These are phyloP conservation scores for Drosophila kepulauana DNA, from an alignment of 1,140 invertebrate species.

Conservation along the genomic window DNA sequence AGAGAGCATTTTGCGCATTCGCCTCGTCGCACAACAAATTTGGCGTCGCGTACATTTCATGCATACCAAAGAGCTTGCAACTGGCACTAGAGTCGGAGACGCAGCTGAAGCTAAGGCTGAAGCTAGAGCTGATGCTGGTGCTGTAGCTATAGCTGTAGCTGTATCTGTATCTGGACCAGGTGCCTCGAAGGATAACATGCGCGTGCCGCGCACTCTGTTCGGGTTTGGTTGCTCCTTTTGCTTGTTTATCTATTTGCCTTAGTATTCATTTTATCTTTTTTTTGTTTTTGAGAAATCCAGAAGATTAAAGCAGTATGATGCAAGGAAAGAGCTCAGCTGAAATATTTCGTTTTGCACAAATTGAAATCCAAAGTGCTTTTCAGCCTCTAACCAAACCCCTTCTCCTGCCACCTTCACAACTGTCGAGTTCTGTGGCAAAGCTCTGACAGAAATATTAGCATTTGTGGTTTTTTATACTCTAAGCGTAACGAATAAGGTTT, in stretches of 20 bases:
- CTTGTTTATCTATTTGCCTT: constrained; percentile 81
- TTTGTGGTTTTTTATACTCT: constrained; percentile 63
- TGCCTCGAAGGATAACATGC: constrained; percentile 77
- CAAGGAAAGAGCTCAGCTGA: constrained; percentile 71
- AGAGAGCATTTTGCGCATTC: constrained; percentile 74
- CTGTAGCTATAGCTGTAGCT: constrained; percentile 14
- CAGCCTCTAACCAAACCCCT: constrained; percentile 47
- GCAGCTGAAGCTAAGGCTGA: constrained; percentile 16
- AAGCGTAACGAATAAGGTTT: constrained; percentile 18
- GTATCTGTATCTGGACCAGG: constrained; percentile 59
- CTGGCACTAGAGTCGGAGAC: constrained; percentile 10
- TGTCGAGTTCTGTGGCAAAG: constrained; percentile 31
- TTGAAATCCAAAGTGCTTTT: constrained; percentile 83
- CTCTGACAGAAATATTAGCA: constrained; percentile 82
- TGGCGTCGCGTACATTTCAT: constrained; percentile 81
- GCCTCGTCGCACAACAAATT: constrained; percentile 83
- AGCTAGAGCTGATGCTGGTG: too few species aligned
- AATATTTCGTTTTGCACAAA: constrained; percentile 81
- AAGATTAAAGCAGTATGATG: constrained; percentile 74
- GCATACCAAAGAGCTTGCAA: constrained; percentile 79
- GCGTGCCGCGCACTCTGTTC: constrained; percentile 46
- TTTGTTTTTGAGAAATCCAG: constrained; percentile 64
- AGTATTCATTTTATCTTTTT: constrained; percentile 19
- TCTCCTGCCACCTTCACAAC: background rate
- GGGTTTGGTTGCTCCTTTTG: constrained; percentile 34